Base-by-base conservation (phyloP, 2,113 vertebrate genomes). In the Sturnira hondurensis region DNA sequence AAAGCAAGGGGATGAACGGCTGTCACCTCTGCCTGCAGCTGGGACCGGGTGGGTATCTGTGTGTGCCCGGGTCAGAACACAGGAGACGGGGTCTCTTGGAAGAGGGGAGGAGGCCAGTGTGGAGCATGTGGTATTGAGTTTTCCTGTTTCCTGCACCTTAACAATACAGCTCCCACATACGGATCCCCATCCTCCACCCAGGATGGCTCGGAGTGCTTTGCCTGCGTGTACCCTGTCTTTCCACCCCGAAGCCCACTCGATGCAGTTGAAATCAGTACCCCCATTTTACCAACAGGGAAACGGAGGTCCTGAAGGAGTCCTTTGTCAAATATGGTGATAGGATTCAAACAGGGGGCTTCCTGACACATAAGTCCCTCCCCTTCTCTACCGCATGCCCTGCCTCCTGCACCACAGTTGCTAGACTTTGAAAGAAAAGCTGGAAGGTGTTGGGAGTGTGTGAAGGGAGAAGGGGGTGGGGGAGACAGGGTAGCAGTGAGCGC, bases 141-240 rank as follows among this genome's bases (percentile, higher is more conserved):
- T 76, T 74, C 22, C 91, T 74, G 70, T 58, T 58, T 80, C 58
- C 43, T 28, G 50, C 58, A 45, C 24, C 47, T 77, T 52, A 28
- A 6, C 10, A 3, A 4, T 19, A 4, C 17, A 14, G 28, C n/a
- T 0, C 5, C 38, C 24, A 3, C 28, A 14, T 0, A 5, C 4
- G 8, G 22, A 26, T 38, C 38, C 52, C 4, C 38, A 7, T 31
- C 26, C 7, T 22, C 41, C 2, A 16, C 8, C 38, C 56, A 76
- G 83, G 52, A 8, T 19, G 3, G 13, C 8, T 19, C 24, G 2
- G 15, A 36, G 28, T 33, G 38, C 10, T 67, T 61, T 6, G 1
- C 7, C 0, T 0, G 12, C n/a, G 1, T 2, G 1, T 0, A 3
- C n/a, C 41, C 13, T 24, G n/a, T 45, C 77, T 68, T 13, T 28